Percentiles rank a stretch among this genome's conserved stretches.
These are phyloP conservation scores for Pelosia muscerda DNA, from an alignment of 2,888 invertebrate species.

Conservation along the genomic window DNA sequence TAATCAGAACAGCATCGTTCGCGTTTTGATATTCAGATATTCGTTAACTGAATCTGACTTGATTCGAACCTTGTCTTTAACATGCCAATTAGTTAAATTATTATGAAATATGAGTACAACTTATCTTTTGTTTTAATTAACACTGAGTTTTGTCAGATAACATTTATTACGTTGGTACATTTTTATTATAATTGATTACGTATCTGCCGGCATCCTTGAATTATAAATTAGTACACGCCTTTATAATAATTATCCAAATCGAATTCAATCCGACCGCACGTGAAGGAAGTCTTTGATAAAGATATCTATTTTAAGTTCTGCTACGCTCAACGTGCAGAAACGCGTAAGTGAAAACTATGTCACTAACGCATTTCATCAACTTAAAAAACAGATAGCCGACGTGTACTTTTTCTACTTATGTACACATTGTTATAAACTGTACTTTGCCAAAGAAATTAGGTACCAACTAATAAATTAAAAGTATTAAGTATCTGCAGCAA, in stretches of 20 bases:
- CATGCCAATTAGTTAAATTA: conserved; percentile 39
- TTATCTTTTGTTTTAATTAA: conserved; percentile 52
- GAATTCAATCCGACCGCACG: conserved; percentile 65
- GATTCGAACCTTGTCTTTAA: conserved; percentile 16
- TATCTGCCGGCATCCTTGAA: conserved; percentile 57
- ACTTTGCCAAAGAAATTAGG: too few species aligned
- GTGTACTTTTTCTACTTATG: too few species aligned
- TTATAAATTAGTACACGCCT: conserved; percentile 60
- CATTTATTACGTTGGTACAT: conserved; percentile 45
- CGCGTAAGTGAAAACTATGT: conserved; percentile 56
- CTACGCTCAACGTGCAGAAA: conserved; percentile 44
- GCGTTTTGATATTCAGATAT: conserved; percentile 16
- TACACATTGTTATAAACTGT: too few species aligned
- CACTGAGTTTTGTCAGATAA: conserved; percentile 38
- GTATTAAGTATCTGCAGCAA: background rate
- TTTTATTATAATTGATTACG: conserved; percentile 54
- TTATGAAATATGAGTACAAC: conserved; percentile 44
- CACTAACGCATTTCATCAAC: background rate
- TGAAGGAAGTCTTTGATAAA: conserved; percentile 75
- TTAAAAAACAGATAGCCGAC: background rate
- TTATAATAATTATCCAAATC: conserved; percentile 66
- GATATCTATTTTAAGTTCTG: conserved; percentile 73
- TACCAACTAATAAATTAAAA: too few species aligned
- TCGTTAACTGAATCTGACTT: conserved; percentile 14
- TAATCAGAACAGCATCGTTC: conserved; percentile 21